Percentiles rank a stretch among this genome's conserved stretches.
These are phyloP conservation scores for Trichonephila inaurata DNA, from an alignment of 1,140 invertebrate species.

Conservation along the genomic window DNA sequence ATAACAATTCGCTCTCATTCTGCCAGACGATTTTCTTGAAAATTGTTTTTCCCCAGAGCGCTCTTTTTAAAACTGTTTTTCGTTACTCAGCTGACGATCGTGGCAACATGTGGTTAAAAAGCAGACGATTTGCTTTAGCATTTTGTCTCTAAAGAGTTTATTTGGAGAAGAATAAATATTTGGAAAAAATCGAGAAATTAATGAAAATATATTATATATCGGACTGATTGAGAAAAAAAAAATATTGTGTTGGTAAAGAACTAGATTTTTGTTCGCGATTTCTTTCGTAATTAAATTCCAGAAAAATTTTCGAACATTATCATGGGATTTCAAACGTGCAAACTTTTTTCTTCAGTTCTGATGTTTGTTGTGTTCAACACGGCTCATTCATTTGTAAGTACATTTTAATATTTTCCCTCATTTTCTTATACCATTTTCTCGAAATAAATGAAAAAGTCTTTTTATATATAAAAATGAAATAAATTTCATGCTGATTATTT, in stretches of 20 bases:
- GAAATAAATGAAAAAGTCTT: no score
- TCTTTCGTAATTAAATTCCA: background rate
- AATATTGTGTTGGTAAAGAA: background rate
- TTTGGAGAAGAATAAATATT: background rate
- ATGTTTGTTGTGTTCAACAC: background rate
- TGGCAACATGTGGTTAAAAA: background rate
- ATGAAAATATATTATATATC: background rate
- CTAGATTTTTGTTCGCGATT: background rate
- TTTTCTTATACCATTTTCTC: no score
- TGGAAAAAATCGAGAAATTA: background rate
- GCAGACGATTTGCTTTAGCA: background rate
- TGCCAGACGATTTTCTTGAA: background rate
- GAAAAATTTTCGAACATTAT: background rate
- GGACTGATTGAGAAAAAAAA: background rate
- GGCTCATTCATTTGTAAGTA: constrained; percentile 20
- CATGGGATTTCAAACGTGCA: constrained; percentile 9
- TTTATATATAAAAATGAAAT: no score
- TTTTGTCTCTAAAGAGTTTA: background rate
- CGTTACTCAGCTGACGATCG: background rate
- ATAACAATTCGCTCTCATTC: constrained; percentile 4
- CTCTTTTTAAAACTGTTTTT: background rate
- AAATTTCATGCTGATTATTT: no score
- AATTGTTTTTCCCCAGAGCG: background rate
- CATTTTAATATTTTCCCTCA: background rate
- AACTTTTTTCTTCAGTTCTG: background rate